Conservation (phyloP, 35 echinoderm and acorn worm species). For the Chiridota heheva region DNA sequence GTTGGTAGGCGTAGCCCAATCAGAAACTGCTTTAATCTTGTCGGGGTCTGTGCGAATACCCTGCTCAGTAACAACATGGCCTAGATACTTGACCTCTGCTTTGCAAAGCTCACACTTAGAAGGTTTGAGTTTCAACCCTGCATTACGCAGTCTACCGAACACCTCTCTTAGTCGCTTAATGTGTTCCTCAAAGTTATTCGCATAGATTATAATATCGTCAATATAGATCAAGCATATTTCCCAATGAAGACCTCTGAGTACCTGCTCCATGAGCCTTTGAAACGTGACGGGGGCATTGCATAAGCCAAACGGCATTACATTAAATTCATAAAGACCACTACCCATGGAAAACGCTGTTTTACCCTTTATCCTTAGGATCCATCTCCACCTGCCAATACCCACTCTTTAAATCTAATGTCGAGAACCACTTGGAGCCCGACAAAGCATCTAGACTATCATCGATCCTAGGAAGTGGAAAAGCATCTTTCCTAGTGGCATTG, state of each 20-base stretch:
- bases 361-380: slow-evolving; percentile 2
- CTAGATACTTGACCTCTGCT: slow-evolving; percentile 25
- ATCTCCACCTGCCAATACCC: slow-evolving; percentile 77
- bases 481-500: slow-evolving; percentile 28
- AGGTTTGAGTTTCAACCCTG: slow-evolving; percentile 52
- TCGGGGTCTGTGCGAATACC: slow-evolving; percentile 39
- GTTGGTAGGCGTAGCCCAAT: not conserved
- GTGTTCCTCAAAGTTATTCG: not conserved
- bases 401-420: slow-evolving; percentile 50
- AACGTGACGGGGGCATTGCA: slow-evolving; percentile 35
- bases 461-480: slow-evolving; percentile 60
- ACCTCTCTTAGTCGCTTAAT: not conserved
- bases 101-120: slow-evolving; percentile 39
- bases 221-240: slow-evolving; percentile 4
- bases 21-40: slow-evolving; percentile 26
- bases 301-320: slow-evolving; percentile 54
- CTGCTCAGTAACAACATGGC: slow-evolving; percentile 27
- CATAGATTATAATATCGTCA: slow-evolving; percentile 42
- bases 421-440: slow-evolving; percentile 46
- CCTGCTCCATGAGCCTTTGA: slow-evolving; percentile 22
- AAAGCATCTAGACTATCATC: slow-evolving; percentile 56
- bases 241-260: slow-evolving; percentile 4
- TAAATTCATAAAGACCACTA: slow-evolving; percentile 45
- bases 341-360: slow-evolving; percentile 60
- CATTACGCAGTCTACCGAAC: slow-evolving; percentile 10